Evolutionary conservation across 2,888 invertebrate species (phyloP).

Genomic region (Hoplodrina blanda): DNA sequence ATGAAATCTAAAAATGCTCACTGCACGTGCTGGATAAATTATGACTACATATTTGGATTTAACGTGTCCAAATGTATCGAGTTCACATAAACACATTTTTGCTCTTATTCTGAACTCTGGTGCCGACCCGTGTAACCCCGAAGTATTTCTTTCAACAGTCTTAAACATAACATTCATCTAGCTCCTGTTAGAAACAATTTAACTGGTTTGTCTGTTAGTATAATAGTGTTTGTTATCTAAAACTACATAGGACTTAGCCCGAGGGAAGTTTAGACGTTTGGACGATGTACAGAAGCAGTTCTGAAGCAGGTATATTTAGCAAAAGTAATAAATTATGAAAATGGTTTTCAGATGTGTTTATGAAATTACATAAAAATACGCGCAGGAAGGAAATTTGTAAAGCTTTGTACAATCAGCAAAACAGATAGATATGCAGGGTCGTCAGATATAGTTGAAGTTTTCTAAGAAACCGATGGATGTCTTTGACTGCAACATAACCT

Average conservation of each 20-base stretch:
- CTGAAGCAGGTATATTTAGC: slow-evolving; percentile 45
- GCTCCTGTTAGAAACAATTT: slow-evolving; percentile 31
- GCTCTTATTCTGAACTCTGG: too few species aligned
- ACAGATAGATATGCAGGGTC: too few species aligned
- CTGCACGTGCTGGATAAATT: too few species aligned
- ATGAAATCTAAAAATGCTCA: too few species aligned
- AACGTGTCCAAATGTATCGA: too few species aligned
- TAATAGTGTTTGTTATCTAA: slow-evolving; percentile 50
- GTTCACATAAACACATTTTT: too few species aligned
- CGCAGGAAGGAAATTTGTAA: slow-evolving; percentile 9
- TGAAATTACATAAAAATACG: slow-evolving; percentile 40
- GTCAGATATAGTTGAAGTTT: too few species aligned
- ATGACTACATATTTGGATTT: too few species aligned
- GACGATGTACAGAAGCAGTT: slow-evolving; percentile 59
- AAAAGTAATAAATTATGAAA: slow-evolving; percentile 46
- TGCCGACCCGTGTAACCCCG: too few species aligned
- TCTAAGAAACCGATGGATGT: too few species aligned
- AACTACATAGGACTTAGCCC: slow-evolving; percentile 40
- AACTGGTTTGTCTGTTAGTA: slow-evolving; percentile 22
- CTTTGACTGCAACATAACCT: too few species aligned
- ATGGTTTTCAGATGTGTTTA: slow-evolving; percentile 27
- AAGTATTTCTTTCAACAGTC: slow-evolving; percentile 11
- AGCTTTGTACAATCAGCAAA: too few species aligned
- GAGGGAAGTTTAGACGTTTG: slow-evolving; percentile 63
- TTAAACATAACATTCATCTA: slow-evolving; percentile 6